phyloP scores from a whole-genome alignment of 2,797 vertebrate species.

The Hemibagrus guttatus region DNA sequence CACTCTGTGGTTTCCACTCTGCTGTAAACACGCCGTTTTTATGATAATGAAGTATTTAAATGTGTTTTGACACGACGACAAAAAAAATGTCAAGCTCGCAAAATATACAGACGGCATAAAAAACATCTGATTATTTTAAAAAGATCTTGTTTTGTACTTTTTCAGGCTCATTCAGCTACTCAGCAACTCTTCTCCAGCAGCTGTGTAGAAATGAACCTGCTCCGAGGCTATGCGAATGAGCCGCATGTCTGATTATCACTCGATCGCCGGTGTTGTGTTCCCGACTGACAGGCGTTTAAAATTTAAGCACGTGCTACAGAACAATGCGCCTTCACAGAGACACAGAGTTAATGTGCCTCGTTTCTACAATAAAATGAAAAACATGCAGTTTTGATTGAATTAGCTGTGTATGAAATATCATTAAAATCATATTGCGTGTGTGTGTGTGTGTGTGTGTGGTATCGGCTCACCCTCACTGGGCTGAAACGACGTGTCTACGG shows the following conservation, averaged over 20 bases:
- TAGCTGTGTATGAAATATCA: not conserved
- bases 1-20: not conserved
- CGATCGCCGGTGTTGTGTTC: not conserved
- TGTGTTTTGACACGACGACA: not conserved
- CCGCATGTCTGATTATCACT: not conserved
- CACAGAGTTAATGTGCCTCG: not conserved
- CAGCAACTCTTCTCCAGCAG: not conserved
- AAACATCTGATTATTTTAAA: not conserved
- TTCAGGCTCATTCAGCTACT: not conserved
- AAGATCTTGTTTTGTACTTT: not conserved
- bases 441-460: not conserved
- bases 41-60: not conserved
- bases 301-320: not conserved
- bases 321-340: not conserved
- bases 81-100: not conserved
- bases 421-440: not conserved
- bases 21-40: not conserved
- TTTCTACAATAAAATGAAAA: not conserved
- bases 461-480: constrained; percentile 72
- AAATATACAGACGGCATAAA: not conserved
- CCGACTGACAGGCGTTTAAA: not conserved
- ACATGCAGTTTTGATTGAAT: not conserved
- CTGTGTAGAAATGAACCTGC: not conserved
- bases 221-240: not conserved
- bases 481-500: constrained; percentile 79